phyloP scores from a whole-genome alignment of 2,113 vertebrate genomes.

The Zosterops borbonicus region DNA sequence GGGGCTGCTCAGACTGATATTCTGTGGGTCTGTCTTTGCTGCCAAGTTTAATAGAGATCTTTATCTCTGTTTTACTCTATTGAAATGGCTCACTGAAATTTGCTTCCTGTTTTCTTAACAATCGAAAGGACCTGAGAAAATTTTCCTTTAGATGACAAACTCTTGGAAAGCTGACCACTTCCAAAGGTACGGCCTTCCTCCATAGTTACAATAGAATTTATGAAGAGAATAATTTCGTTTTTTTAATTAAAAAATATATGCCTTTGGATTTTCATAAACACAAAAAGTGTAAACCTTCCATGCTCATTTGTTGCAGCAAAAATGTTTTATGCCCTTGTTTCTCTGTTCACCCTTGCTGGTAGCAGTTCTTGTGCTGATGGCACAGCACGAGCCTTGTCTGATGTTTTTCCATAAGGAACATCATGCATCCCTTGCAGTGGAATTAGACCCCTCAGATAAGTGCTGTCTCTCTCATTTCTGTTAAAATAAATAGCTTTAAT shows the following conservation, averaged over 20 bases:
- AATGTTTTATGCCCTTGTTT: background rate
- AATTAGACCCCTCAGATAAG: background rate
- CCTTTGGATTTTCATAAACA: background rate
- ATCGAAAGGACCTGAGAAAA: slow-evolving; percentile 32
- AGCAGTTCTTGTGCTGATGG: background rate
- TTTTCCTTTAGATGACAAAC: slow-evolving; percentile 17
- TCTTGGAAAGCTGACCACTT: background rate
- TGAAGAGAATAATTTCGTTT: background rate
- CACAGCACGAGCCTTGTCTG: background rate
- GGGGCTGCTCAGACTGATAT: background rate
- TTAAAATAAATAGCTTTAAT: background rate
- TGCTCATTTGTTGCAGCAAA: background rate
- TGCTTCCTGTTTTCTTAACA: slow-evolving; percentile 39
- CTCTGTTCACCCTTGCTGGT: accelerated
- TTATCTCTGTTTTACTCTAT: background rate
- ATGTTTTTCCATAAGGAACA: background rate
- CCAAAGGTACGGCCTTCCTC: background rate
- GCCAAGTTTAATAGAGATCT: background rate
- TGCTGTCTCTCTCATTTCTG: background rate
- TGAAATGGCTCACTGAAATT: slow-evolving; percentile 36
- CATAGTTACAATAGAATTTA: background rate
- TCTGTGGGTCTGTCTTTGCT: background rate
- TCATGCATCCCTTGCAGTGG: background rate
- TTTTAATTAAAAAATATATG: accelerated
- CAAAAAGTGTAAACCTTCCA: background rate